These are phyloP conservation scores for Nicator chloris DNA, from an alignment of 2,113 vertebrate species.

Conservation along the genomic window DNA sequence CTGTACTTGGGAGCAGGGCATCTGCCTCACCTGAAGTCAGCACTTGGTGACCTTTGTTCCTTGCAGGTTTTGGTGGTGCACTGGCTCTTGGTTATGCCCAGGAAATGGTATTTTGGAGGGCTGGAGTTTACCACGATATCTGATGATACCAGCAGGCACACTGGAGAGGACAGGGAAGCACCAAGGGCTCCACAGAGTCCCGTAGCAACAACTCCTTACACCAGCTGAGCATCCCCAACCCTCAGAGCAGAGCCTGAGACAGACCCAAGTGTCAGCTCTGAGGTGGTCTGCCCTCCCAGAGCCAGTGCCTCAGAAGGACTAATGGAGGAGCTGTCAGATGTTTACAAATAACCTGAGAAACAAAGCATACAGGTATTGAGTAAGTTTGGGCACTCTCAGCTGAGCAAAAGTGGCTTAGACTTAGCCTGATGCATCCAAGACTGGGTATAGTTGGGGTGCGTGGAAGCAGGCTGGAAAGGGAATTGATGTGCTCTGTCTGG, in stretches of 20 bases:
- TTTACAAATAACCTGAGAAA: neutral
- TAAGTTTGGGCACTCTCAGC: neutral
- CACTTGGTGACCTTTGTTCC: neutral
- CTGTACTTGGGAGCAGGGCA: neutral
- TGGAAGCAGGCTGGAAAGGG: neutral
- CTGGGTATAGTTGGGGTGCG: accelerated
- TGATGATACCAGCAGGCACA: neutral
- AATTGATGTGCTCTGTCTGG: neutral
- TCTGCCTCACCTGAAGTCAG: neutral
- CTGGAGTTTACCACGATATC: neutral
- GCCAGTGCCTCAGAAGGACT: neutral
- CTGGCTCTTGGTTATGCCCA: neutral
- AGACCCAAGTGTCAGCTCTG: too few species aligned
- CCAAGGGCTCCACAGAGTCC: too few species aligned
- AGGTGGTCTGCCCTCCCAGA: neutral
- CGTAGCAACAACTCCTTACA: accelerated
- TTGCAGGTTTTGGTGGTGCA: neutral
- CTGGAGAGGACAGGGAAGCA: neutral
- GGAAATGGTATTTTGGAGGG: neutral
- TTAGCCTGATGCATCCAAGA: too few species aligned
- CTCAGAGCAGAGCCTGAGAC: neutral
- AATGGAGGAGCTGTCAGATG: neutral
- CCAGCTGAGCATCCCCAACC: neutral
- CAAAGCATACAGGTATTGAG: neutral
- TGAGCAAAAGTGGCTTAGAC: neutral